phyloP scores from a whole-genome alignment of 2,113 vertebrate genomes.

The Syngnathus typhle region DNA sequence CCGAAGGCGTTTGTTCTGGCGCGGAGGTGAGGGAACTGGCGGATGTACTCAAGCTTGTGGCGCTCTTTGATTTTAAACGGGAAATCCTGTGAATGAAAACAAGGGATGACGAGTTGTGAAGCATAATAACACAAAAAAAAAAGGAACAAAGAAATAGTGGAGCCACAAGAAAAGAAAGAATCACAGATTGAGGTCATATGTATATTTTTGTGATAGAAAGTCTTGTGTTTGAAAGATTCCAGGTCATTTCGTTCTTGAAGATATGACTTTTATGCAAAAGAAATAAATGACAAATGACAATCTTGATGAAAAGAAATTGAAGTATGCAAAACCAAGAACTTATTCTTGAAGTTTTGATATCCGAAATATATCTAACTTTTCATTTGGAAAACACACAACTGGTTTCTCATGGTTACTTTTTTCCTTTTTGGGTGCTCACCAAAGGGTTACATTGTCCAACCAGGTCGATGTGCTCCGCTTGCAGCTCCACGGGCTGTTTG shows the following conservation, averaged over 20 bases:
- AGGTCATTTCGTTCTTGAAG: no score
- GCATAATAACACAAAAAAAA: background rate
- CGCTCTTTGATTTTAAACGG: conserved; percentile 85
- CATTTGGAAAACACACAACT: no score
- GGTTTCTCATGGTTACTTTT: background rate
- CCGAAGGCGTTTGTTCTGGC: conserved; percentile 79
- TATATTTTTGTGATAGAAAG: no score
- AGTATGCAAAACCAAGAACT: no score
- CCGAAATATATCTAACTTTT: no score
- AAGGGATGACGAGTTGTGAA: background rate
- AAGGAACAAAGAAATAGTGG: background rate
- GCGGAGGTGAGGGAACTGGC: conserved; percentile 87
- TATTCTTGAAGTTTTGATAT: no score
- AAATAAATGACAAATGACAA: no score
- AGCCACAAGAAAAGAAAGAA: background rate
- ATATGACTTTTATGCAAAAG: no score
- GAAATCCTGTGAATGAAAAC: conserved; percentile 71
- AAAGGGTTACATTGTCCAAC: conserved; percentile 79
- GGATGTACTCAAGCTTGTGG: conserved; percentile 78
- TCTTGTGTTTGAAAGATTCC: no score
- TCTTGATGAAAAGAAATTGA: no score
- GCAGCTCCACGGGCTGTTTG: conserved; percentile 81
- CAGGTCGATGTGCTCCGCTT: conserved; percentile 76
- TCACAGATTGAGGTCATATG: background rate
- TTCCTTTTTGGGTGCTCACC: conserved; percentile 63